Evolutionary conservation across 2,113 vertebrate species (phyloP).

Genomic region (Buteo buteo): DNA sequence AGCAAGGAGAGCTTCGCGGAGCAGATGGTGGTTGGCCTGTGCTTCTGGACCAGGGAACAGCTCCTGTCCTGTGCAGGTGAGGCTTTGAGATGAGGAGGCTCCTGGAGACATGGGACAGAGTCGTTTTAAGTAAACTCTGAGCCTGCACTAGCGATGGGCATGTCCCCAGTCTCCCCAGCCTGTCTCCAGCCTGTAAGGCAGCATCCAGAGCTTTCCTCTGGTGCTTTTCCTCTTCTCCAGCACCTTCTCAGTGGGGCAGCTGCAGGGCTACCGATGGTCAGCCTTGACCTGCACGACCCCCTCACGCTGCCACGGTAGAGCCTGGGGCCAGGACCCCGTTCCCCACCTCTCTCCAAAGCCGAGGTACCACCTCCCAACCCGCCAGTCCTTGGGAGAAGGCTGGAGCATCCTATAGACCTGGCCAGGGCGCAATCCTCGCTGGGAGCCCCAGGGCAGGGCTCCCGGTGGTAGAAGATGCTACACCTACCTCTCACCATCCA

Average conservation of each 20-base stretch:
- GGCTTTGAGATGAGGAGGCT: neutral
- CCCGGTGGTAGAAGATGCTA: too few species aligned
- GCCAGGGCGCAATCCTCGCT: too few species aligned
- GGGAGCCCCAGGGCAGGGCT: neutral
- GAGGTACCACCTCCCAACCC: neutral
- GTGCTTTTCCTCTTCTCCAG: neutral
- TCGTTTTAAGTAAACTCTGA: neutral
- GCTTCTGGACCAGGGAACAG: neutral
- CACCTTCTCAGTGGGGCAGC: fast-evolving
- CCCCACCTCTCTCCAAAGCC: neutral
- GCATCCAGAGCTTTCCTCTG: neutral
- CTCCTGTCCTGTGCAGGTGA: too few species aligned
- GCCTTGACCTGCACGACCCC: neutral
- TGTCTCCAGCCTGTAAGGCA: neutral
- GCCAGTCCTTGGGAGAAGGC: neutral
- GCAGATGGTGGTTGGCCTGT: fast-evolving
- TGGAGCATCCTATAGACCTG: fast-evolving
- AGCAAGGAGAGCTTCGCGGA: neutral
- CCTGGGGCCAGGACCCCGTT: neutral
- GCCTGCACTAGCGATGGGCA: neutral
- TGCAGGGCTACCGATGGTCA: neutral
- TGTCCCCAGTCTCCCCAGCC: neutral
- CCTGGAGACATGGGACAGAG: neutral
- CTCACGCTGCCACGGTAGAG: fast-evolving
- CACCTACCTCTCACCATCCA: neutral